Percentiles rank a stretch among this genome's conserved stretches.
These are phyloP conservation scores for Colistium nudipinnis DNA, from an alignment of 2,113 vertebrate genomes.

Conservation along the genomic window DNA sequence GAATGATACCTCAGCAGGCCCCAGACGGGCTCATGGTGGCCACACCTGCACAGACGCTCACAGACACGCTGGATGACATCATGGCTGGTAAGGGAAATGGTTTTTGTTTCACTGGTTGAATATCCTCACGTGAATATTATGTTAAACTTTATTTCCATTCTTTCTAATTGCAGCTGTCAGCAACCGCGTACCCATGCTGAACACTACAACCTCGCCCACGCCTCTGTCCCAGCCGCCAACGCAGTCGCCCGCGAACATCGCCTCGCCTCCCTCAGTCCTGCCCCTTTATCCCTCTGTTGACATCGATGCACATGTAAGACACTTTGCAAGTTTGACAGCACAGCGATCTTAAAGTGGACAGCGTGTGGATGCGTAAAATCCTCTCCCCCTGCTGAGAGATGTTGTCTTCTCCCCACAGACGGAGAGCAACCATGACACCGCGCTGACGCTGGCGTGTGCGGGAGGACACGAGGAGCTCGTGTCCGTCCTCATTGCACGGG, in stretches of 20 bases:
- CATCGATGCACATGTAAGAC: constrained; percentile 97
- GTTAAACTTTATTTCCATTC: background rate
- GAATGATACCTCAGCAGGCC: constrained; percentile 91
- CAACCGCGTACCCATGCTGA: constrained; percentile 91
- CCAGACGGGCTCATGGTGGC: constrained; percentile 80
- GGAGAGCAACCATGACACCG: constrained; percentile 98
- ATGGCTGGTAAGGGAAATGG: constrained; percentile 90
- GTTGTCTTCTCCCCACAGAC: constrained; percentile 82
- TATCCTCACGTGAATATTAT: background rate
- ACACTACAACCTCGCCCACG: constrained; percentile 87
- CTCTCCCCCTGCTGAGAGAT: constrained; percentile 14
- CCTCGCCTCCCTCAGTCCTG: constrained; percentile 87
- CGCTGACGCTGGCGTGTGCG: constrained; percentile 95
- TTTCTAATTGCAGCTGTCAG: constrained; percentile 88
- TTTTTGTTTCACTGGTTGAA: background rate
- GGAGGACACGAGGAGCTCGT: constrained; percentile 98
- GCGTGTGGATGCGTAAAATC: background rate
- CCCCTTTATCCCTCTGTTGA: constrained; percentile 95
- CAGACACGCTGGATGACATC: constrained; percentile 99
- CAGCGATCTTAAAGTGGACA: background rate
- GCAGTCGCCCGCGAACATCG: constrained; percentile 85
- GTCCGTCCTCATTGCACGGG: constrained; percentile 94
- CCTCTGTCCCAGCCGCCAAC: constrained; percentile 81
- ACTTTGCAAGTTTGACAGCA: background rate
- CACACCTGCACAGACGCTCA: constrained; percentile 86